phyloP scores from a whole-genome alignment of 2,113 vertebrate species.

The Psilopsiagon aurifrons region DNA sequence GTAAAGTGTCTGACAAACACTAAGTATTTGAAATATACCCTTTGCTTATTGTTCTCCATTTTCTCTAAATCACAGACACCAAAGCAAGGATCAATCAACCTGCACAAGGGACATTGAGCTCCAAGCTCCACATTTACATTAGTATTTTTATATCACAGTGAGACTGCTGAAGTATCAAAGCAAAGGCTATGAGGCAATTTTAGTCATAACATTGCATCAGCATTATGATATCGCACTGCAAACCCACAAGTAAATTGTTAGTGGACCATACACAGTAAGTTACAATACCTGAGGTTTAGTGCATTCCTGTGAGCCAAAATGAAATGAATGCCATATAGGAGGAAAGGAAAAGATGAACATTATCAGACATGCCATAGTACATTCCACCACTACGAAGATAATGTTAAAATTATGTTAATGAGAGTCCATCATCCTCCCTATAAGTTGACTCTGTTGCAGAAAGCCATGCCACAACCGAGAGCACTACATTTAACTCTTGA shows the following conservation, averaged over 20 bases:
- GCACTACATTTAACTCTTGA: background rate
- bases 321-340: constrained; percentile 88
- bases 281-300: constrained; percentile 97
- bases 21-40: background rate
- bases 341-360: constrained; percentile 91
- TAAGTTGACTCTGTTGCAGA: background rate
- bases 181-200: constrained; percentile 35
- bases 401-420: constrained; percentile 65
- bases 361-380: constrained; percentile 84
- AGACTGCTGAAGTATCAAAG: background rate
- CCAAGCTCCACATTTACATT: background rate
- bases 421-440: background rate
- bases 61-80: background rate
- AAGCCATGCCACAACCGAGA: constrained; percentile 60
- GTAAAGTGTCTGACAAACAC: background rate
- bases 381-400: constrained; percentile 72
- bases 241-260: constrained; percentile 60
- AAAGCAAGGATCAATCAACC: background rate
- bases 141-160: background rate
- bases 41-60: background rate
- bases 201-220: background rate
- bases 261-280: constrained; percentile 77
- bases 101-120: background rate
- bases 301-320: constrained; percentile 94
- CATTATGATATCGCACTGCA: constrained; percentile 47